Evolutionary conservation across 2,113 vertebrate species (phyloP).

Genomic region (Pseudorasbora parva): DNA sequence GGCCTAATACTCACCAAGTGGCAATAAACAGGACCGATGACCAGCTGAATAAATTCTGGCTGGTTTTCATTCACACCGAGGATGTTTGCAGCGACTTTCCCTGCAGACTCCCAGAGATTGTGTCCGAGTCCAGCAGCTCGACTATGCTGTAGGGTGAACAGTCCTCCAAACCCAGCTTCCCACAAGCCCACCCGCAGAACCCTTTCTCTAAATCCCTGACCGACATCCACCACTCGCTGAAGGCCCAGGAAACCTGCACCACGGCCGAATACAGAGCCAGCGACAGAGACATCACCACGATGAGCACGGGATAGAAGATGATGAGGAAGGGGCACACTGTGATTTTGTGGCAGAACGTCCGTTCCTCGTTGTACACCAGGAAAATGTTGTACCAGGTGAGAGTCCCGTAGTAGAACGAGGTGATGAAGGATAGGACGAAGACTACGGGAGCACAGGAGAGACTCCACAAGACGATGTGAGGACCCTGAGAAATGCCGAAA

Average conservation of each 20-base stretch:
- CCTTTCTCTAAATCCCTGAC: conserved; percentile 97
- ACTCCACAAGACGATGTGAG: conserved; percentile 93
- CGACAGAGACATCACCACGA: conserved; percentile 89
- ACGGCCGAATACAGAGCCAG: conserved; percentile 89
- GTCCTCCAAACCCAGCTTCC: conserved; percentile 94
- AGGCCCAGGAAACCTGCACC: conserved; percentile 94
- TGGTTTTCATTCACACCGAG: conserved; percentile 74
- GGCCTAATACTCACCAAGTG: no score
- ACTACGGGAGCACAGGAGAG: conserved; percentile 90
- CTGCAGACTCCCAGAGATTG: conserved; percentile 87
- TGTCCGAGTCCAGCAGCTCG: conserved; percentile 94
- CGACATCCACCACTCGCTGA: conserved; percentile 90
- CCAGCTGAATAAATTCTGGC: not conserved
- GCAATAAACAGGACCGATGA: no score
- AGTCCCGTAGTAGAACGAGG: conserved; percentile 98
- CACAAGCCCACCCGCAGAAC: conserved; percentile 97
- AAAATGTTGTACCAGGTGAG: conserved; percentile 99
- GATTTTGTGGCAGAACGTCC: conserved; percentile 99
- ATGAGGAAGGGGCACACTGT: conserved; percentile 94
- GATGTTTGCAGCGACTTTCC: conserved; percentile 89
- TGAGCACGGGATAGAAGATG: conserved; percentile 95
- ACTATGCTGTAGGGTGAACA: conserved; percentile 97
- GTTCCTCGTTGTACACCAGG: conserved; percentile 97
- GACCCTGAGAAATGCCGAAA: conserved; percentile 84
- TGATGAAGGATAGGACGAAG: conserved; percentile 92